phyloP scores from a whole-genome alignment of 2,888 invertebrate species.

The Drosophila phalerata region DNA sequence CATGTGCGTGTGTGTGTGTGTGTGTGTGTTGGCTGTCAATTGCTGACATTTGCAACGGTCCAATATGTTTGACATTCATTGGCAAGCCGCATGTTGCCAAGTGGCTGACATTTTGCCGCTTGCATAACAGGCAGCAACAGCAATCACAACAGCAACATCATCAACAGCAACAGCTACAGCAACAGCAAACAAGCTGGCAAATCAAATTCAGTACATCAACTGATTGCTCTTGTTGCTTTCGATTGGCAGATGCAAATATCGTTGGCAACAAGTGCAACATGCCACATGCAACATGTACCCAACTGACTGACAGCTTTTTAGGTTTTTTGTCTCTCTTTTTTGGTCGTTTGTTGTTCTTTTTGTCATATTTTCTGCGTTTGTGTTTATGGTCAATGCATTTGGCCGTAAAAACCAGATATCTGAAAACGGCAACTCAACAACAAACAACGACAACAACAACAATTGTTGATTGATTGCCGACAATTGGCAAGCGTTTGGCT shows the following conservation, averaged over 20 bases:
- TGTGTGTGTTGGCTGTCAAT: conserved; percentile 68
- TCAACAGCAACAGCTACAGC: conserved; percentile 31
- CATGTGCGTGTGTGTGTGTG: conserved; percentile 24
- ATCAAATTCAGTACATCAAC: conserved; percentile 73
- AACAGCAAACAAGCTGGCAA: conserved; percentile 61
- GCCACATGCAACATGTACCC: conserved; percentile 43
- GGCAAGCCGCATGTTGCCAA: conserved; percentile 73
- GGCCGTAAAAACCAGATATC: conserved; percentile 60
- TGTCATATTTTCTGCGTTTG: conserved; percentile 21
- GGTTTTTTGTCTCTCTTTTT: neutral
- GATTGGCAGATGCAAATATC: conserved; percentile 70
- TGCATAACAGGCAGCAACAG: conserved; percentile 64
- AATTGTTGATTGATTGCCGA: conserved; percentile 80
- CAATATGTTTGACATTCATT: conserved; percentile 78
- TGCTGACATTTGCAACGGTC: conserved; percentile 76
- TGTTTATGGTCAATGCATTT: conserved; percentile 56
- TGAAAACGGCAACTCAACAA: conserved; percentile 54
- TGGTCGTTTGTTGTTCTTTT: conserved; percentile 15
- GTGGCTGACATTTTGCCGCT: conserved; percentile 77
- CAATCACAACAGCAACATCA: conserved; percentile 42
- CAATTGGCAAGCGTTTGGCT: conserved; percentile 63
- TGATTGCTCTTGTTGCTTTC: conserved; percentile 76
- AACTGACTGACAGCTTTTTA: conserved; percentile 31
- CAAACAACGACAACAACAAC: conserved; percentile 14
- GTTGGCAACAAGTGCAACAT: conserved; percentile 51